Conservation (phyloP, 1,140 invertebrate genomes). For the Anastatus disparis region DNA sequence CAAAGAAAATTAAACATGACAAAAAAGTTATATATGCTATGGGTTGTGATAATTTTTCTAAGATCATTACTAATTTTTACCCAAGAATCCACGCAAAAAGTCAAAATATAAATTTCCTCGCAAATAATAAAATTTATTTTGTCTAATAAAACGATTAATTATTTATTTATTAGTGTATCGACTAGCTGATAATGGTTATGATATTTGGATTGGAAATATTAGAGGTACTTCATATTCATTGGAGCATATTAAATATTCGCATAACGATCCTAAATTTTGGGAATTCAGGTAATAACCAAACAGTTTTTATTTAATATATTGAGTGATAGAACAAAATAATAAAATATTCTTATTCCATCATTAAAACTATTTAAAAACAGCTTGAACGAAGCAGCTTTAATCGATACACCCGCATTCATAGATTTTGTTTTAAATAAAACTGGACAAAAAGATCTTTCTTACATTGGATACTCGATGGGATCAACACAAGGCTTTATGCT, state of each 20-base stretch:
- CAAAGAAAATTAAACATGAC: too few relatives aligned
- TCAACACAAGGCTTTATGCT: constrained; percentile 66
- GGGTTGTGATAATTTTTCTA: too few relatives aligned
- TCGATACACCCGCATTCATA: constrained; percentile 70
- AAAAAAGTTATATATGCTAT: too few relatives aligned
- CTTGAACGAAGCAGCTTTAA: constrained; percentile 41
- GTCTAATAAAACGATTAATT: too few relatives aligned
- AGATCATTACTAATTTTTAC: too few relatives aligned
- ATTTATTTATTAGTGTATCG: constrained; percentile 66
- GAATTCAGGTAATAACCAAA: constrained; percentile 58
- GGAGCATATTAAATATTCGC: constrained; percentile 64
- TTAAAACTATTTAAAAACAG: neutral
- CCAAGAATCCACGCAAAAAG: too few relatives aligned
- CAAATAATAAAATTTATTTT: too few relatives aligned
- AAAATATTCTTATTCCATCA: too few relatives aligned
- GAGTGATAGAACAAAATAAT: too few relatives aligned
- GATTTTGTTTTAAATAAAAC: constrained; percentile 63
- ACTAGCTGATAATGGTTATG: constrained; percentile 72
- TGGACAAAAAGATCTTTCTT: too few relatives aligned
- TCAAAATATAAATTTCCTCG: too few relatives aligned
- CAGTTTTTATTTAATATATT: too few relatives aligned
- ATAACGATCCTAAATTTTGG: constrained; percentile 70
- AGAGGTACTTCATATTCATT: constrained; percentile 75
- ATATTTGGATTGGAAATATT: constrained; percentile 78
- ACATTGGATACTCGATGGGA: constrained; percentile 74